Conservation (phyloP, 2,113 vertebrate genomes). For the Odontesthes bonariensis region DNA sequence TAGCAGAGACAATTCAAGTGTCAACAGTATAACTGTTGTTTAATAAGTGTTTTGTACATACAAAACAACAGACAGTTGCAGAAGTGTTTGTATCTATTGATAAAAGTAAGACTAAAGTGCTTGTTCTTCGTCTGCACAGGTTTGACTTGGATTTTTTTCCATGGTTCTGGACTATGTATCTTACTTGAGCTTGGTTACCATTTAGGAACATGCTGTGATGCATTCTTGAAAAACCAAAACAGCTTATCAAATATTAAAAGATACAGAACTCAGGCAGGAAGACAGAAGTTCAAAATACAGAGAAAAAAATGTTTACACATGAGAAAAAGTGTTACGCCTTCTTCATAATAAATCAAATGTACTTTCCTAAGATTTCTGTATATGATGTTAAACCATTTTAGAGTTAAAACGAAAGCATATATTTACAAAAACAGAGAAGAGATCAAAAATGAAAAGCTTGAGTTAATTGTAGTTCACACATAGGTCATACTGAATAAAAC, state of each 20-base stretch:
- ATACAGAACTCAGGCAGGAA: constrained; percentile 55
- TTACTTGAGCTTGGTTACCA: constrained; percentile 27
- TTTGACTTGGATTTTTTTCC: constrained; percentile 35
- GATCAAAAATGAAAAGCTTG: constrained; percentile 49
- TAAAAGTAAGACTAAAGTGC: constrained; percentile 72
- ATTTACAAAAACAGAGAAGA: constrained; percentile 66
- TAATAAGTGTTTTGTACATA: constrained; percentile 68
- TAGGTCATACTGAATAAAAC: constrained; percentile 50
- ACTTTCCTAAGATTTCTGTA: constrained; percentile 36
- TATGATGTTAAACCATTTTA: constrained; percentile 53
- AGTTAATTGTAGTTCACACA: constrained; percentile 31
- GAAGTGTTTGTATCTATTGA: constrained; percentile 56
- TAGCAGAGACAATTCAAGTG: constrained; percentile 34
- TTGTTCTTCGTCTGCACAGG: constrained; percentile 55
- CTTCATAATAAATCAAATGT: constrained; percentile 31
- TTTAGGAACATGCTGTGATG: constrained; percentile 32
- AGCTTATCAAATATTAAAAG: constrained; percentile 40
- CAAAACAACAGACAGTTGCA: constrained; percentile 69
- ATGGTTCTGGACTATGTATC: neutral
- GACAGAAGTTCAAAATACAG: constrained; percentile 48
- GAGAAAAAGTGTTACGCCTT: constrained; percentile 32
- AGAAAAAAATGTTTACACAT: constrained; percentile 41
- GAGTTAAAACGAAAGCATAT: constrained; percentile 52
- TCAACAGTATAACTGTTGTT: constrained; percentile 57
- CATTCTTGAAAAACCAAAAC: constrained; percentile 20